Evolutionary conservation across 2,113 vertebrate species (phyloP).

Genomic region (Monarcha castaneiventris): DNA sequence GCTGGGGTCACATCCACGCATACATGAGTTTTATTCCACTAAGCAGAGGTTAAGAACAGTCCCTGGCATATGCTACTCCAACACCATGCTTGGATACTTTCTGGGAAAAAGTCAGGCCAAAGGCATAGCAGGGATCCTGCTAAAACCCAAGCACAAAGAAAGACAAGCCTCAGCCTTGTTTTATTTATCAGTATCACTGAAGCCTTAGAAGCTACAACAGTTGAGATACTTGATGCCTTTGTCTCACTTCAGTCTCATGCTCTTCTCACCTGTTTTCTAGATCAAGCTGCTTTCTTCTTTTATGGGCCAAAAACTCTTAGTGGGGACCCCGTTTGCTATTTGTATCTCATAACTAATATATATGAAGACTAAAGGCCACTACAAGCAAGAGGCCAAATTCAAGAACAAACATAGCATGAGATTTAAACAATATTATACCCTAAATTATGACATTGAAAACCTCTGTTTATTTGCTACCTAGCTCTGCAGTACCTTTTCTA

Average conservation of each 20-base stretch:
- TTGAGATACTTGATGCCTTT: not conserved
- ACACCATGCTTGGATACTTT: not conserved
- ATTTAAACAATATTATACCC: not conserved
- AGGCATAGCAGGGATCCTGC: not conserved
- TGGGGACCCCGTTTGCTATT: not conserved
- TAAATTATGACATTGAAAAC: not conserved
- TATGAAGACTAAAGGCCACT: not conserved
- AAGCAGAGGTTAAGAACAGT: not conserved
- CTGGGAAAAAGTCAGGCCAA: not conserved
- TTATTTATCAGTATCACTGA: not conserved
- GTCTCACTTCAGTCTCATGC: not conserved
- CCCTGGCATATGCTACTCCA: not conserved
- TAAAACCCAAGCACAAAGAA: not conserved
- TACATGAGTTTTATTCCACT: not conserved
- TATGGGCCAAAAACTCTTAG: not conserved
- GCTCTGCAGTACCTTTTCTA: not conserved
- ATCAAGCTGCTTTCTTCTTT: not conserved
- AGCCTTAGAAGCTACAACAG: not conserved
- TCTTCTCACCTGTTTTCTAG: not conserved
- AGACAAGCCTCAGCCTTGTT: not conserved
- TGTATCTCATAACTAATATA: not conserved
- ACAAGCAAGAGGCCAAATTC: not conserved
- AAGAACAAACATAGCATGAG: not conserved
- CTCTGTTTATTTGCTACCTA: not conserved
- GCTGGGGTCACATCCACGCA: not conserved